Evolutionary conservation across 2,888 invertebrate species (phyloP), one percentile per base, ranked within the genome.

Genomic region (Microdon myrmicae): DNA sequence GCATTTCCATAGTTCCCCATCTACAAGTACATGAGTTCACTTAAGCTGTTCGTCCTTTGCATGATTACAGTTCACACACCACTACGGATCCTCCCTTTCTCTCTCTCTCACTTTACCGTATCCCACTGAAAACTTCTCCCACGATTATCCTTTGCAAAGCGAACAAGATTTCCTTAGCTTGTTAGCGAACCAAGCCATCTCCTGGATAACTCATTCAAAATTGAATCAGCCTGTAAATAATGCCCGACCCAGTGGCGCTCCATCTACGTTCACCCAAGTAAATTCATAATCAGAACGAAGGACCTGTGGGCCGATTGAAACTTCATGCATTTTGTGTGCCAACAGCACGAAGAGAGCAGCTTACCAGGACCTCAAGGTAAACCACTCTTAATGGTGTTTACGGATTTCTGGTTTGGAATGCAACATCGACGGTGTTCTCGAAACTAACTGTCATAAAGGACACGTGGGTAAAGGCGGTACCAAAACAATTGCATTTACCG

Each of bases 201-300:
- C 37, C 35, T 53, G n/a, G n/a, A n/a, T n/a, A n/a, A n/a, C n/a
- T 64, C 44, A 58, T 37, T 64, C 47, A 51, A 64, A 64, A 58
- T 64, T 58, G 47, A 64, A 64, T 64, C 51, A 45, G 58, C 47
- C 32, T 58, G 58, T 48, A 58, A 64, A 64, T 64, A 64, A 64
- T 58, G 58, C 41, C 58, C 23, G 47, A 56, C 49, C 47, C 35
- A 23, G 43, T 41, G 20, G 39, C 29, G 25, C 31, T 41, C 31
- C 12, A 17, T 31, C 25, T 19, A 13, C 10, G 8, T 26, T 5
- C 28, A 14, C 31, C 58, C 38, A 58, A 58, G 53, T 64, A 58
- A 58, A 64, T 64, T 58, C 58, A 58, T 64, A 64, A 64, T 64
- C 64, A 64, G 47, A 35, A 10, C 7, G 14, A 12, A 12, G 31